A percentile compares a stretch with the other conserved stretches of the same genome.
Evolutionary conservation across 2,888 invertebrate species (phyloP).

Genomic region (Athalia rosae): DNA sequence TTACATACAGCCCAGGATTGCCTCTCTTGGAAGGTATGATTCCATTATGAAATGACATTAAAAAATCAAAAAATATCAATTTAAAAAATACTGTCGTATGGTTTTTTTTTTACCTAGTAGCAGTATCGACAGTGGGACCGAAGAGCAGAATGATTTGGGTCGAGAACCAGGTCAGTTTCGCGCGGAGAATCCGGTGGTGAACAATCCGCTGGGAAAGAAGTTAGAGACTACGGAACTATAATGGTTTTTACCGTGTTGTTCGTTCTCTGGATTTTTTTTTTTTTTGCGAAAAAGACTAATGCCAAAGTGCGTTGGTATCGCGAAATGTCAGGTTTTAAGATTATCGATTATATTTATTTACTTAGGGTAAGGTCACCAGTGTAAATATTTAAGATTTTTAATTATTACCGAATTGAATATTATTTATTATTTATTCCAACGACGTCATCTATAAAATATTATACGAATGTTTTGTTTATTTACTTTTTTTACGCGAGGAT

Average conservation of each 20-base stretch:
- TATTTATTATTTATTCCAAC: too few species aligned
- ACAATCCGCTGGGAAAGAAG: constrained; percentile 69
- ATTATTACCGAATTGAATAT: too few species aligned
- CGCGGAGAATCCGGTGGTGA: constrained; percentile 63
- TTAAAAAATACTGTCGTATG: constrained; percentile 44
- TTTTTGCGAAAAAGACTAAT: not conserved
- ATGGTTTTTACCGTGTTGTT: not conserved
- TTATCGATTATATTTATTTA: constrained; percentile 26
- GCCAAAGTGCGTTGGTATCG: too few species aligned
- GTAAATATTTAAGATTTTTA: not conserved
- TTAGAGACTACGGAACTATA: constrained; percentile 68
- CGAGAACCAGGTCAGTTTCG: constrained; percentile 60
- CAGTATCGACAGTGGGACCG: constrained; percentile 65
- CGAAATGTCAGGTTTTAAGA: not conserved
- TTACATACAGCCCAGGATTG: constrained; percentile 66
- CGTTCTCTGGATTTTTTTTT: not conserved
- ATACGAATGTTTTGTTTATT: too few species aligned
- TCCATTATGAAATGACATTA: constrained; percentile 11
- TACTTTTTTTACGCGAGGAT: too few species aligned
- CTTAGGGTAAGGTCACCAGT: not conserved
- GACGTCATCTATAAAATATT: too few species aligned
- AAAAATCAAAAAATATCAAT: constrained; percentile 19
- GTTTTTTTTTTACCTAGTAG: constrained; percentile 53
- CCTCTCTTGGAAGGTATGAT: constrained; percentile 68
- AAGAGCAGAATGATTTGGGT: constrained; percentile 71